Evolutionary conservation across 2,113 vertebrate species (phyloP), one percentile per base, ranked within the genome.

Genomic region (Suncus etruscus): DNA sequence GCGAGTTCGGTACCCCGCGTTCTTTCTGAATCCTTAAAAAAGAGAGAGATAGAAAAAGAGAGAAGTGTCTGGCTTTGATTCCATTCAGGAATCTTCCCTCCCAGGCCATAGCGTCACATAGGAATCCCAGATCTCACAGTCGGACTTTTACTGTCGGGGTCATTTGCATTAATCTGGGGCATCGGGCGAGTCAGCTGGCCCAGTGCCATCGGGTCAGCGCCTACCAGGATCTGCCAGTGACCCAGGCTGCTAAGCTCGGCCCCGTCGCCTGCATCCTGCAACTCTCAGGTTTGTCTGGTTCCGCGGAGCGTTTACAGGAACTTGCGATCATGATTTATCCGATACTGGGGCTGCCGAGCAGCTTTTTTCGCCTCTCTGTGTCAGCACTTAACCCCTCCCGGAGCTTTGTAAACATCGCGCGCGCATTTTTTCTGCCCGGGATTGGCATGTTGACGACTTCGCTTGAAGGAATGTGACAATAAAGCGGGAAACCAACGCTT

Each of bases 381-480:
- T 97, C 97, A 97, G 97, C 97, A 97, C 94, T 61, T 96, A 97
- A 96, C 96, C 94, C 95, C 98, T 97, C 96, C 96, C 81, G 95
- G 96, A 95, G 96, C 95, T 97, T 96, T 96, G 97, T 97, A 98
- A 98, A 98, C 96, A 97, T 95, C 79, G 94, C 85, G 96, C 94
- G 89, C 94, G 89, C 97, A 87, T 66, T 66, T 66, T 97, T 95
- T 97, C 95, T 95, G 95, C 91, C 61, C 93, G 73, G 91, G 97
- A 98, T 97, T 98, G 98, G 97, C 98, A 97, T 97, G 97, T 97
- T 97, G 97, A 98, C 97, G 97, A 97, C 96, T 97, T 96, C 92
- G 96, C 97, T 98, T 96, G 97, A 98, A 97, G 97, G 95, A 98
- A 98, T 98, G 97, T 97, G 97, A 97, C 98, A 97, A 97, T 98